Percentiles rank a stretch among this genome's conserved stretches.
These are phyloP conservation scores for Brachionus rubens DNA, from an alignment of 1,140 invertebrate genomes.

Conservation along the genomic window DNA sequence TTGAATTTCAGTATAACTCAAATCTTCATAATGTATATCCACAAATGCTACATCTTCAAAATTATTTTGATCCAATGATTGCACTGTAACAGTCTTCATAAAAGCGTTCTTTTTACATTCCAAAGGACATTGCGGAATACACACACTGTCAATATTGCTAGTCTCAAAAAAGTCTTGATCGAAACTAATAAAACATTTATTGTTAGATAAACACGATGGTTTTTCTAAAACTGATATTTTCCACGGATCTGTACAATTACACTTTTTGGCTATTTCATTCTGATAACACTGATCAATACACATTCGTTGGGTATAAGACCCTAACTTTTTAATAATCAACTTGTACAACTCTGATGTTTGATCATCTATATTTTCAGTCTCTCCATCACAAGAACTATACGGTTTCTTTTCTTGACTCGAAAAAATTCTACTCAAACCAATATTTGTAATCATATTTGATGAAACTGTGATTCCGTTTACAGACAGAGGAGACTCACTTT, in stretches of 20 bases:
- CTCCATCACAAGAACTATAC: background rate
- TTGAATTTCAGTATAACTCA: background rate
- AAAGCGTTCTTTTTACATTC: background rate
- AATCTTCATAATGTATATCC: conserved; percentile 19
- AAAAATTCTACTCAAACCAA: background rate
- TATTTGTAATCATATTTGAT: background rate
- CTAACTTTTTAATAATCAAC: background rate
- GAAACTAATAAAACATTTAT: background rate
- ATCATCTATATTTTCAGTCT: background rate
- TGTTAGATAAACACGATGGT: background rate
- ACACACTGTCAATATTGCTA: background rate
- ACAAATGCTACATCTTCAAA: background rate
- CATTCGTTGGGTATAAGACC: background rate
- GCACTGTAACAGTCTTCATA: background rate
- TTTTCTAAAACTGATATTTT: background rate
- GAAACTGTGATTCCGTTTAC: background rate
- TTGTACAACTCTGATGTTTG: background rate
- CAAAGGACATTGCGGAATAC: background rate
- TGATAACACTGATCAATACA: conserved; percentile 11
- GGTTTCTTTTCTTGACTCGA: conserved; percentile 1
- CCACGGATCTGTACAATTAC: background rate
- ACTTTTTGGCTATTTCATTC: background rate
- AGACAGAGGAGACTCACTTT: background rate
- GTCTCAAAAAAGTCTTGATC: background rate
- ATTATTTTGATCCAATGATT: background rate